Conservation (phyloP, 1,140 invertebrate genomes). For the Periplaneta americana region DNA sequence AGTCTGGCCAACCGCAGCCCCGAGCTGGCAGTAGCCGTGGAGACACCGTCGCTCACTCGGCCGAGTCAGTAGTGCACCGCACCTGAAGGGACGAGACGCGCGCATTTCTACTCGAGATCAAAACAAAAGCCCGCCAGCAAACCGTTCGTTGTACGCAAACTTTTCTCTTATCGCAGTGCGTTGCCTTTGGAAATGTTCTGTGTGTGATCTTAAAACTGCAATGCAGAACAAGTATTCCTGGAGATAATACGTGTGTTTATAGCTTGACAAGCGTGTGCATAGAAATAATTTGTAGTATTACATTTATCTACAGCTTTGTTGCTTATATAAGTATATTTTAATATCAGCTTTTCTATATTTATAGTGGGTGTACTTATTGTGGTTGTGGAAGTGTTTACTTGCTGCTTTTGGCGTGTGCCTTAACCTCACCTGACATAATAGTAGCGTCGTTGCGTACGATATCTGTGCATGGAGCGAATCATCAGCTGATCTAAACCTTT, state of each 20-base stretch:
- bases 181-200: background rate
- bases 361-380: background rate
- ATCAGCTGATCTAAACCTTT: background rate
- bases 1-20: background rate
- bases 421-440: background rate
- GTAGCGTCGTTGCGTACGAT: background rate
- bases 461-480: background rate
- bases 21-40: background rate
- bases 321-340: background rate
- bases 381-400: background rate
- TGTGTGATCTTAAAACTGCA: background rate
- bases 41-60: background rate
- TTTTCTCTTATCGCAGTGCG: background rate
- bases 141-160: background rate
- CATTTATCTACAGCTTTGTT: background rate
- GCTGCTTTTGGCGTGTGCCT: background rate
- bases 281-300: background rate
- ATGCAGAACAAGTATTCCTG: background rate
- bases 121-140: too few relatives aligned
- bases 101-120: too few relatives aligned
- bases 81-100: background rate
- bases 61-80: background rate
- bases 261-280: background rate
- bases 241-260: background rate
- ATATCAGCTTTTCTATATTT: background rate